phyloP scores from a whole-genome alignment of 2,888 invertebrate species.

The Creontiades dilutus region DNA sequence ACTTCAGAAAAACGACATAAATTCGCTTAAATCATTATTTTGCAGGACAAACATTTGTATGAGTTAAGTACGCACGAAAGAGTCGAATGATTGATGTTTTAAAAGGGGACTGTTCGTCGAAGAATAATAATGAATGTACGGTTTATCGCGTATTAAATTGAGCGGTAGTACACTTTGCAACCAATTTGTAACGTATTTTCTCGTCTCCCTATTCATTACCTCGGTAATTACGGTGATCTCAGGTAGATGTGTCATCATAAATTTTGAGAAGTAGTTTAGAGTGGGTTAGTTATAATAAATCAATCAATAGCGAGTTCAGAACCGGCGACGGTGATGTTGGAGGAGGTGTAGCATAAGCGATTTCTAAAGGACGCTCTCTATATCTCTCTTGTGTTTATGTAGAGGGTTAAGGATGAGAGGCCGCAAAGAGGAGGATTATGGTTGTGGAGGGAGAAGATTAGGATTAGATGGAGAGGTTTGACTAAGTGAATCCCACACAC shows the following conservation, averaged over 20 bases:
- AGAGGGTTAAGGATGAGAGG: neutral
- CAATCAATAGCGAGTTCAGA: neutral
- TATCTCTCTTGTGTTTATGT: neutral
- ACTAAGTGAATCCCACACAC: neutral
- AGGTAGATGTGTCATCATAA: neutral
- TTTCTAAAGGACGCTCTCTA: neutral
- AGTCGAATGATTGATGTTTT: too few species aligned
- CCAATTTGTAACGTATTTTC: too few species aligned
- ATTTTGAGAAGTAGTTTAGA: neutral
- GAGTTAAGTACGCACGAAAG: too few species aligned
- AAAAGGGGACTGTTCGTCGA: too few species aligned
- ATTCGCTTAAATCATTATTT: too few species aligned
- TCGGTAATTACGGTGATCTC: neutral
- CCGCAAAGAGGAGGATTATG: neutral
- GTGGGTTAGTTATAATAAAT: neutral
- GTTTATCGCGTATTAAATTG: too few species aligned
- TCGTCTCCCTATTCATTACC: too few species aligned
- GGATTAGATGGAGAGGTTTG: neutral
- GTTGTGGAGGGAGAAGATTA: neutral
- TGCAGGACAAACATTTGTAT: too few species aligned
- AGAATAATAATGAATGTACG: too few species aligned
- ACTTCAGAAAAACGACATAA: too few species aligned
- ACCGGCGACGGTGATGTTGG: neutral
- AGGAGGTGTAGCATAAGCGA: constrained; percentile 10
- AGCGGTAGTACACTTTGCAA: too few species aligned